Base-by-base conservation (phyloP, 2,888 invertebrate species). In the Brenthis ino region DNA sequence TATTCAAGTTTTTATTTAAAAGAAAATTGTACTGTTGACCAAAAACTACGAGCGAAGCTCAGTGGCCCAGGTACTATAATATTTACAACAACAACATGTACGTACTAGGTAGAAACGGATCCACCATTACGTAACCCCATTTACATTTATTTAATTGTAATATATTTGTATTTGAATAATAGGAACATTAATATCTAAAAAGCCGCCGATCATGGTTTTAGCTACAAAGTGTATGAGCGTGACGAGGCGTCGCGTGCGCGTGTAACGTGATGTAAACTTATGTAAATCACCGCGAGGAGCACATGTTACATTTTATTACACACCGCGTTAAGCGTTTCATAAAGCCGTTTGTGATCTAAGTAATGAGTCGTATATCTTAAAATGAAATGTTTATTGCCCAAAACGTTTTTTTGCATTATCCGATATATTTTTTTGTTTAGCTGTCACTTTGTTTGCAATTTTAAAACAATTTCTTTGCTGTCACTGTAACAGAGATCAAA, bases 221-320 rank as follows among this genome's bases (percentile, higher is more conserved):
- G 33, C 33, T 53, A 37, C 20, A n/a, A 53, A 14, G 37, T 50
- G 60, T 61, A 63, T 61, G 54, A 63, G 67, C 67, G 67, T 63
- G 63, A 56, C 54, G 53, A 24, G 14, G 6, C n/a, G 24, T 61
- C 48, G 56, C 61, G 63, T 63, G 56, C 60, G 33, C 50, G 11
- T 33, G 48, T 53, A 12, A 51, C 37, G 33, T 43, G 11, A 20
- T 57, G 57, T 57, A 57, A 57, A 50, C 50, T 57, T 67, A 63
- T 67, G 67, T 67, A 61, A 67, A 63, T 63, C 55, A 12, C 24
- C 14, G 48, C 47, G n/a, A 43, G 2, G 37, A 43, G 6, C 28
- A 33, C 12, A 43, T 48, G 28, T 61, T 56, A 37, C 47, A 56
- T 61, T 67, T 56, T 48, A 60, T 56, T 55, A 20, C 20, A 48